phyloP scores from a whole-genome alignment of 2,113 vertebrate species.

The Taurulus bubalis region DNA sequence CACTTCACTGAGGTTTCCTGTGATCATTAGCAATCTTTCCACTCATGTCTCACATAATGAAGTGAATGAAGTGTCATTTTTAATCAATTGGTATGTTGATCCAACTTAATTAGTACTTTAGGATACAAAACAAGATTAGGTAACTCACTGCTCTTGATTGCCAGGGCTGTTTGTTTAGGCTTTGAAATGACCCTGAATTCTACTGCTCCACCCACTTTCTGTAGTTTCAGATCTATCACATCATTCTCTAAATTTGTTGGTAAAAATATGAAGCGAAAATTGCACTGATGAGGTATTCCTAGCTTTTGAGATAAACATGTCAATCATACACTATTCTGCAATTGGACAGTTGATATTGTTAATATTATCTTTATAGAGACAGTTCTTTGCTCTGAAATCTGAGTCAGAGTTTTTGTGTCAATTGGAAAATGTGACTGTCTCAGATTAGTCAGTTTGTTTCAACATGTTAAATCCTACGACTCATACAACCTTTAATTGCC shows the following conservation, averaged over 20 bases:
- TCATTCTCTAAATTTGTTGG: background rate
- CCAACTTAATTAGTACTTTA: conserved; percentile 80
- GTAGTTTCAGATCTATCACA: background rate
- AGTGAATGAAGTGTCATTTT: conserved; percentile 77
- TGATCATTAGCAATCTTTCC: conserved; percentile 80
- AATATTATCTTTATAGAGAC: conserved; percentile 17
- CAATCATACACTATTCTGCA: conserved; percentile 30
- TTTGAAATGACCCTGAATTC: conserved; percentile 50
- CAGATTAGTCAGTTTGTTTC: conserved; percentile 26
- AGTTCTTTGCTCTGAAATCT: background rate
- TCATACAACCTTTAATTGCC: conserved; percentile 61
- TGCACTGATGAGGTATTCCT: background rate
- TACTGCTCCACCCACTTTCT: background rate
- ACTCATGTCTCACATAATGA: conserved; percentile 77
- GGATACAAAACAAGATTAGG: conserved; percentile 73
- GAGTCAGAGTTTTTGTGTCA: too few relatives aligned
- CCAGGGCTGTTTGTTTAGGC: conserved; percentile 57
- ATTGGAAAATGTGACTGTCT: background rate
- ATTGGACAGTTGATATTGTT: conserved; percentile 10
- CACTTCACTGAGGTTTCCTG: conserved; percentile 67
- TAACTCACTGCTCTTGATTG: conserved; percentile 62
- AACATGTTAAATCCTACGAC: conserved; percentile 47
- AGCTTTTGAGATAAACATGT: conserved; percentile 31
- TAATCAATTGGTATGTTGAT: conserved; percentile 78
- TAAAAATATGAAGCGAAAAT: background rate